These are phyloP conservation scores for Phengaris alcon DNA, from an alignment of 2,888 invertebrate genomes.

Conservation along the genomic window DNA sequence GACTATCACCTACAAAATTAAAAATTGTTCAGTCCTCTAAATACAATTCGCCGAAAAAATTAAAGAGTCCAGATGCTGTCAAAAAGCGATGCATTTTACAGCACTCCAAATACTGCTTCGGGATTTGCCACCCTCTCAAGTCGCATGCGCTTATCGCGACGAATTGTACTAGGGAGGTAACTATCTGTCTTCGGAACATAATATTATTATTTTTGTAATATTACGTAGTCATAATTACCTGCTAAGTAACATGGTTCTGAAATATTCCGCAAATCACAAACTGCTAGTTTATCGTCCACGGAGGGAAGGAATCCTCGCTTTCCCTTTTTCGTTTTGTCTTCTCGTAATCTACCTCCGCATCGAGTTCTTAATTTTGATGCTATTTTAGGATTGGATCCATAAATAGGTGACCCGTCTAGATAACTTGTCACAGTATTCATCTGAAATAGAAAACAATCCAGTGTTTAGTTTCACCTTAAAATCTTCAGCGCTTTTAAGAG, in stretches of 20 bases:
- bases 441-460: constrained; percentile 51
- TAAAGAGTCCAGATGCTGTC: no score
- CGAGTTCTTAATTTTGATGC: constrained; percentile 62
- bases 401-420: constrained; percentile 76
- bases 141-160: no score
- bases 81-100: no score
- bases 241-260: constrained; percentile 70
- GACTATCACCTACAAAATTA: constrained; percentile 63
- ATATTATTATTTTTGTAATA: no score
- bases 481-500: neutral
- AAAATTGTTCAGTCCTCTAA: neutral
- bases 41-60: no score
- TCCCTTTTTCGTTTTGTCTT: constrained; percentile 52
- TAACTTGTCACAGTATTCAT: constrained; percentile 84
- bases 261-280: constrained; percentile 61
- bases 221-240: constrained; percentile 49
- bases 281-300: constrained; percentile 61
- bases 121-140: no score
- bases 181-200: no score
- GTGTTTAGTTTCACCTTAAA: neutral
- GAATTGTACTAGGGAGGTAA: no score
- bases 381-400: constrained; percentile 65
- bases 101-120: no score
- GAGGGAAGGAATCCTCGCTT: constrained; percentile 61
- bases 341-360: constrained; percentile 63